phyloP scores from a whole-genome alignment of 2,888 invertebrate genomes.

The Ditylenchus weischeri region DNA sequence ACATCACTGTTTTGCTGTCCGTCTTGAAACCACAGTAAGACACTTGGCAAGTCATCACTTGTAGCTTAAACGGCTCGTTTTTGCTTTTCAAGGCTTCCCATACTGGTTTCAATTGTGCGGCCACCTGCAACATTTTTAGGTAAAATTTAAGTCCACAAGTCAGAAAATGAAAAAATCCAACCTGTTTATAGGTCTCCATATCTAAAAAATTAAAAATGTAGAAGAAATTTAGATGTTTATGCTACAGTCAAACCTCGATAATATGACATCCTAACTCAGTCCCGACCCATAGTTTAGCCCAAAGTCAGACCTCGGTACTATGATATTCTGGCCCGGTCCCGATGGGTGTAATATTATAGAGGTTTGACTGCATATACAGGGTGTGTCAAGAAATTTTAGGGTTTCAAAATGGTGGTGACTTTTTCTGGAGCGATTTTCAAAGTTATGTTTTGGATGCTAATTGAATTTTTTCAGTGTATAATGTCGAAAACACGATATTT shows the following conservation, averaged over 20 bases:
- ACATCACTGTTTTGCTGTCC: slow-evolving; percentile 44
- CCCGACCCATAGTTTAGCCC: too few species aligned
- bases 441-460: too few species aligned
- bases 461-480: too few species aligned
- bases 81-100: slow-evolving; percentile 49
- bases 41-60: slow-evolving; percentile 40
- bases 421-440: too few species aligned
- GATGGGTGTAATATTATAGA: neutral
- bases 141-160: neutral
- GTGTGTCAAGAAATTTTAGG: too few species aligned
- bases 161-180: slow-evolving; percentile 15
- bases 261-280: too few species aligned
- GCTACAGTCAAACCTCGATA: neutral
- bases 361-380: too few species aligned
- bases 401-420: too few species aligned
- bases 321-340: neutral
- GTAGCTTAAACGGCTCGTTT: slow-evolving; percentile 52
- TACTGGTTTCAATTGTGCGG: slow-evolving; percentile 55
- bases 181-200: slow-evolving; percentile 55
- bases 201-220: slow-evolving; percentile 14
- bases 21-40: slow-evolving; percentile 49
- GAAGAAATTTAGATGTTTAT: neutral
- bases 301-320: too few species aligned
- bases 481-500: too few species aligned
- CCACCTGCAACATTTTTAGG: slow-evolving; percentile 38